A percentile compares a stretch with the other conserved stretches of the same genome.
phyloP scores from a whole-genome alignment of 1,140 invertebrate genomes.

The Caenorhabditis tropicalis region DNA sequence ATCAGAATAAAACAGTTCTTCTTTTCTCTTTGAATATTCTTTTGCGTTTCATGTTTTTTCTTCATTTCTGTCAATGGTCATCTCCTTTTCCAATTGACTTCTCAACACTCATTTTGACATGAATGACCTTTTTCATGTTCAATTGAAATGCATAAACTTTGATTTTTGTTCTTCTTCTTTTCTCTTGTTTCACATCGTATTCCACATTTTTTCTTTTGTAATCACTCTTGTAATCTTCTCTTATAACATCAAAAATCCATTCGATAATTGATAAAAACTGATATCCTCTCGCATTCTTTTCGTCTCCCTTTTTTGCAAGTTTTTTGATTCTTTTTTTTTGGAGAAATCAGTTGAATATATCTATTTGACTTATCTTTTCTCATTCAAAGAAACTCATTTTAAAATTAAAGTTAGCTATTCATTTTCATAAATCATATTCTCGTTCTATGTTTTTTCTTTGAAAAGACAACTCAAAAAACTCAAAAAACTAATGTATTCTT shows the following conservation, averaged over 20 bases:
- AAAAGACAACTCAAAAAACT: no score
- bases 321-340: not conserved
- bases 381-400: no score
- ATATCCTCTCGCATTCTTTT: not conserved
- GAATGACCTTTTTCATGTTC: constrained; percentile 26
- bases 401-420: no score
- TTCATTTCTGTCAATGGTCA: constrained; percentile 27
- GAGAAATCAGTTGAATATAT: not conserved
- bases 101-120: constrained; percentile 30
- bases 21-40: not conserved
- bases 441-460: no score
- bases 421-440: no score
- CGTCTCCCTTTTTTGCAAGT: constrained; percentile 11
- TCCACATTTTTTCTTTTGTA: not conserved
- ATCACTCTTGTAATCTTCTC: not conserved
- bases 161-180: not conserved
- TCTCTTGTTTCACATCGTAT: not conserved
- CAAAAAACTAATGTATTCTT: no score
- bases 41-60: not conserved
- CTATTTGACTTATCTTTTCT: not conserved
- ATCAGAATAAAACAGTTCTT: not conserved
- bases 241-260: constrained; percentile 4
- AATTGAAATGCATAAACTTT: constrained; percentile 30
- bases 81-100: constrained; percentile 32
- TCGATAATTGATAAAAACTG: constrained; percentile 8